Evolutionary conservation across 2,888 invertebrate genomes (phyloP), one percentile per base, ranked within the genome.

Genomic region (Palloptera scutellata): DNA sequence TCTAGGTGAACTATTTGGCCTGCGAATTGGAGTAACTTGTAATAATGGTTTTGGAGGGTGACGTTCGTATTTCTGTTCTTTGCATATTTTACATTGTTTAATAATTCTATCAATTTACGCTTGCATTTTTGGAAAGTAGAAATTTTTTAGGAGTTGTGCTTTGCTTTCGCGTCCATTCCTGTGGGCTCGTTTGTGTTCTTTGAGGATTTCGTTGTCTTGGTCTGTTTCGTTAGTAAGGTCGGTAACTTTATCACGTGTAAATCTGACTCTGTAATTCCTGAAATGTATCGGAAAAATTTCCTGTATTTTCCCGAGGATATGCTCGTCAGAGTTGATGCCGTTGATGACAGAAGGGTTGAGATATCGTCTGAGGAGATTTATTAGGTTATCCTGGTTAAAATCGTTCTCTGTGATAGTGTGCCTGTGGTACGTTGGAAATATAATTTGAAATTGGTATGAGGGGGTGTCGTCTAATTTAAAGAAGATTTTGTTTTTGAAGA

Each of bases 251-350:
- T n/a, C n/a, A 45, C 55, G 12, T 30, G 67, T 12, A 19, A 58
- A 67, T 59, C 62, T 60, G 8, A 65, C 43, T 17, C 51, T 53
- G 17, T 70, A 69, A 40, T 67, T 62, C 17, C 60, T 67, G 20
- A 70, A 70, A 55, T 62, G 51, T 40, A 30, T 13, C 4, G 64
- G 62, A 43, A 53, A 70, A 12, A 70, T 52, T 51, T 67, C 65
- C 51, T 60, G 66, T 48, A 61, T 61, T 43, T 54, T 45, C 5
- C 66, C 69, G 12, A 63, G 41, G 17, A 48, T 60, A 13, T 17
- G 41, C 45, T 69, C 66, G 13, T 45, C 20, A 42, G 63, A 60
- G 11, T 69, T 60, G 11, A 69, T 48, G 19, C 66, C 54, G 19
- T 69, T 66, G 48, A 55, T 66, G 13, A 69, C 62, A 3, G 59